Percentiles rank a stretch among this genome's conserved stretches.
These are phyloP conservation scores for Zaprionus nigranus DNA, from an alignment of 1,140 invertebrate genomes.

Conservation along the genomic window DNA sequence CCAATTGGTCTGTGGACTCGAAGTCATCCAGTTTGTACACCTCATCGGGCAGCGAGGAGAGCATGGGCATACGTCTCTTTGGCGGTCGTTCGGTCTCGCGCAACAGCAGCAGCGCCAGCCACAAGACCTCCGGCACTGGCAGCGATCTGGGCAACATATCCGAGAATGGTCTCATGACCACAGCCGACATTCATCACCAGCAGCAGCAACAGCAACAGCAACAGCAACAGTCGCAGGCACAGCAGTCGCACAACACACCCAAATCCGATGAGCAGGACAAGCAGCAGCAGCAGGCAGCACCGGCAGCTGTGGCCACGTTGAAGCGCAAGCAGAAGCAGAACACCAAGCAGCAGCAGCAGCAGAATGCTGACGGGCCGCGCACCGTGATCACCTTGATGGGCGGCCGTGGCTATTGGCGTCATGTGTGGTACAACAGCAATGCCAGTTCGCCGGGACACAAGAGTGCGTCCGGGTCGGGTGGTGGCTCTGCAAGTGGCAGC, in stretches of 20 bases:
- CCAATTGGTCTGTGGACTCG: constrained; percentile 95
- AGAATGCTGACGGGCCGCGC: constrained; percentile 85
- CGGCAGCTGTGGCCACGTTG: constrained; percentile 72
- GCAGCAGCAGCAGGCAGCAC: constrained; percentile 54
- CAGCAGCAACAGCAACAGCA: constrained; percentile 65
- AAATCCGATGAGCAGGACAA: constrained; percentile 63
- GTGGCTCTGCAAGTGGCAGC: background rate
- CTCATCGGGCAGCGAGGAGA: constrained; percentile 92
- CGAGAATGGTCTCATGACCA: constrained; percentile 81
- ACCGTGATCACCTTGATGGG: constrained; percentile 95
- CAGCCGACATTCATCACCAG: constrained; percentile 72
- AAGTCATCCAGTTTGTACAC: constrained; percentile 92
- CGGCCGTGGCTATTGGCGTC: constrained; percentile 93
- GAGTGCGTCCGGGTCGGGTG: constrained; percentile 59
- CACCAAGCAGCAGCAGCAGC: constrained; percentile 68
- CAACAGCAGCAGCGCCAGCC: constrained; percentile 90
- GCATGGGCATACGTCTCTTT: constrained; percentile 87
- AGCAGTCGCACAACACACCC: constrained; percentile 36
- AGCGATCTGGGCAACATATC: constrained; percentile 84
- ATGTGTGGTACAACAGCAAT: constrained; percentile 87
- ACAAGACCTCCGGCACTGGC: constrained; percentile 85
- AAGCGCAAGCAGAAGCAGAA: constrained; percentile 81
- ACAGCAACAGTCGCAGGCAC: constrained; percentile 53
- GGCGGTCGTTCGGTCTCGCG: constrained; percentile 87
- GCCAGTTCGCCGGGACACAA: constrained; percentile 71